Percentiles rank a stretch among this genome's conserved stretches.
Conservation (phyloP, 2,888 invertebrate species). For the Rhimphoctona megacephalus region DNA sequence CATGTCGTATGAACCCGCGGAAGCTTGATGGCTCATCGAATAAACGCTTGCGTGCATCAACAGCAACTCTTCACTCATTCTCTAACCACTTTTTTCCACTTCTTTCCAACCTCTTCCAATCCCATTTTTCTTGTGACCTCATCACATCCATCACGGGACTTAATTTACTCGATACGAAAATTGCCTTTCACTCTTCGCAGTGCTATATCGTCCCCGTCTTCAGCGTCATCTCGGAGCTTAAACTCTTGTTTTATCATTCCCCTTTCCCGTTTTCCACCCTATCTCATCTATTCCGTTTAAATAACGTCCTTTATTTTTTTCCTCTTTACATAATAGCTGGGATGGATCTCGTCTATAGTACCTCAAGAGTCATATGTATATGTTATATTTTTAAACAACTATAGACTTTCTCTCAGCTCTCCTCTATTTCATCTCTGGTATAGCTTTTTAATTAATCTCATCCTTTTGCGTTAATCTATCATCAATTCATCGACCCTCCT, state of each 20-base stretch:
- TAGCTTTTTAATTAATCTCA: slow-evolving; percentile 80
- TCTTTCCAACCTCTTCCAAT: slow-evolving; percentile 31
- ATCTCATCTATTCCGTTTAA: not conserved
- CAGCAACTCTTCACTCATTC: slow-evolving; percentile 51
- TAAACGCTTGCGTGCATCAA: slow-evolving; percentile 64
- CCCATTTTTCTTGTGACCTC: slow-evolving; percentile 53
- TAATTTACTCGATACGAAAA: slow-evolving; percentile 70
- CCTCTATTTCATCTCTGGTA: slow-evolving; percentile 61
- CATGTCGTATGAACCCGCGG: slow-evolving; percentile 18
- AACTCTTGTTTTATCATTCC: slow-evolving; percentile 38
- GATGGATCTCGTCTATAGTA: slow-evolving; percentile 27
- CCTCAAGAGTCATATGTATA: slow-evolving; percentile 30
- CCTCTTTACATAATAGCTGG: not conserved
- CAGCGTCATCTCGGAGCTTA: slow-evolving; percentile 42
- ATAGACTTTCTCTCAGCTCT: slow-evolving; percentile 40
- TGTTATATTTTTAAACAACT: slow-evolving; percentile 34
- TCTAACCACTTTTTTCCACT: slow-evolving; percentile 12
- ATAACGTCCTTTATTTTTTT: not conserved
- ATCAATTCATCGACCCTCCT: slow-evolving; percentile 76
- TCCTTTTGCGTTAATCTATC: slow-evolving; percentile 82
- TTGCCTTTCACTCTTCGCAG: slow-evolving; percentile 69
- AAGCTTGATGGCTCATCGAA: slow-evolving; percentile 62
- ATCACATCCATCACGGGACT: slow-evolving; percentile 60
- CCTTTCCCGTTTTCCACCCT: not conserved
- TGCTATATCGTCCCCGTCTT: slow-evolving; percentile 31